phyloP scores from a whole-genome alignment of 2,888 invertebrate species.

The Pristionchus japonicus region DNA sequence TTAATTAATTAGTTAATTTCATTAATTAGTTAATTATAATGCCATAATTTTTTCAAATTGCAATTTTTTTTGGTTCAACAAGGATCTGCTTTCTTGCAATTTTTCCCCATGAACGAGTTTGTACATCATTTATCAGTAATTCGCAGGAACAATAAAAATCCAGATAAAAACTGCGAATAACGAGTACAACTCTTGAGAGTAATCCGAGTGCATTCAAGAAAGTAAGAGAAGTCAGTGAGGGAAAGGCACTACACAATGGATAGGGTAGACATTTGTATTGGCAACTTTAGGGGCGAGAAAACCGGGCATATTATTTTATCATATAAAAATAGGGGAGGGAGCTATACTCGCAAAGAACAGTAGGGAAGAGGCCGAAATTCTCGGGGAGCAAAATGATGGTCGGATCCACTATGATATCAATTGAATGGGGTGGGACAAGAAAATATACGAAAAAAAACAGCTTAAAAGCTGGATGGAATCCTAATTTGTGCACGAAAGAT shows the following conservation, averaged over 20 bases:
- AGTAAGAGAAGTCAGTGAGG: not conserved
- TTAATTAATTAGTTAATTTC: not conserved
- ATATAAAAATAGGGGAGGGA: not conserved
- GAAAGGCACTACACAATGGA: constrained; percentile 22
- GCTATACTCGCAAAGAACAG: not conserved
- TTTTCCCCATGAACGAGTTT: not conserved
- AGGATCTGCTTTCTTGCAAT: no score
- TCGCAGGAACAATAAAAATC: not conserved
- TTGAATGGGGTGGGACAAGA: not conserved
- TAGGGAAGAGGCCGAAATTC: not conserved
- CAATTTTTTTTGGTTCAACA: not conserved
- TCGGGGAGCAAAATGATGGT: not conserved
- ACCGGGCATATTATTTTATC: not conserved
- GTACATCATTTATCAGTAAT: constrained; percentile 11
- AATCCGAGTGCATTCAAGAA: not conserved
- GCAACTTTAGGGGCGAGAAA: not conserved
- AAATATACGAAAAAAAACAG: not conserved
- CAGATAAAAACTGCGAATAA: constrained; percentile 17
- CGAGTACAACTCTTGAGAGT: not conserved
- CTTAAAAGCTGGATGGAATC: not conserved
- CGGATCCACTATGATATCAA: constrained; percentile 20
- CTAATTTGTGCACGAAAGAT: constrained; percentile 26
- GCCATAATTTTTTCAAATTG: not conserved
- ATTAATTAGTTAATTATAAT: not conserved
- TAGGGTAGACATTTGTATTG: not conserved